Conservation (phyloP, 2,888 invertebrate genomes). For the Rotaria magnacalcarata region DNA sequence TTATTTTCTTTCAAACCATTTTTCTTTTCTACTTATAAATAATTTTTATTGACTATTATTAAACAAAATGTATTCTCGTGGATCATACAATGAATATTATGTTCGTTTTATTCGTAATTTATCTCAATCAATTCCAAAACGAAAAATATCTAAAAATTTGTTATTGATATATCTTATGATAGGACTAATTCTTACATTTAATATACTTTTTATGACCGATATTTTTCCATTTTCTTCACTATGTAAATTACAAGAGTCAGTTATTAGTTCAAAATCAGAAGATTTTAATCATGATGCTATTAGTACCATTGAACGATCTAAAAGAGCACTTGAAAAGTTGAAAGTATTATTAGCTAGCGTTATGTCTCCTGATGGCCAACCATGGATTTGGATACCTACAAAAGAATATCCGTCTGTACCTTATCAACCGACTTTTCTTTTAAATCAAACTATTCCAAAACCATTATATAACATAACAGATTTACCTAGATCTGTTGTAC, state of each 20-base stretch:
- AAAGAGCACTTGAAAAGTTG: not conserved
- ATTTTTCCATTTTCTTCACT: not conserved
- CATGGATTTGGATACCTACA: conserved; percentile 3
- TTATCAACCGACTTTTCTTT: not conserved
- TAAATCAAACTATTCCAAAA: not conserved
- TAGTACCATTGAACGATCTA: not conserved
- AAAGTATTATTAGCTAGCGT: not conserved
- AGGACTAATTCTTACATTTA: not conserved
- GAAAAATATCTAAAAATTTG: not conserved
- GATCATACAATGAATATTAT: too few relatives aligned
- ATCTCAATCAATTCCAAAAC: not conserved
- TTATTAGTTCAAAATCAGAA: not conserved
- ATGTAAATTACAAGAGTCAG: not conserved
- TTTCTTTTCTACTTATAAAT: too few relatives aligned
- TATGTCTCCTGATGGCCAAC: not conserved
- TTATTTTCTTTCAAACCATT: too few relatives aligned
- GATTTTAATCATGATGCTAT: not conserved
- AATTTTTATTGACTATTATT: too few relatives aligned
- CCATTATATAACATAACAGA: not conserved
- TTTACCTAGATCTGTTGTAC: not conserved
- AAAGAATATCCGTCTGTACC: conserved; percentile 17
- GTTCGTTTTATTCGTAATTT: not conserved
- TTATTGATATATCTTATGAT: not conserved
- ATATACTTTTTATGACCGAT: not conserved
- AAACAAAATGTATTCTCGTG: too few relatives aligned